A percentile compares a stretch with the other conserved stretches of the same genome.
Evolutionary conservation across 2,888 invertebrate genomes (phyloP).

Genomic region (Eupithecia inturbata): DNA sequence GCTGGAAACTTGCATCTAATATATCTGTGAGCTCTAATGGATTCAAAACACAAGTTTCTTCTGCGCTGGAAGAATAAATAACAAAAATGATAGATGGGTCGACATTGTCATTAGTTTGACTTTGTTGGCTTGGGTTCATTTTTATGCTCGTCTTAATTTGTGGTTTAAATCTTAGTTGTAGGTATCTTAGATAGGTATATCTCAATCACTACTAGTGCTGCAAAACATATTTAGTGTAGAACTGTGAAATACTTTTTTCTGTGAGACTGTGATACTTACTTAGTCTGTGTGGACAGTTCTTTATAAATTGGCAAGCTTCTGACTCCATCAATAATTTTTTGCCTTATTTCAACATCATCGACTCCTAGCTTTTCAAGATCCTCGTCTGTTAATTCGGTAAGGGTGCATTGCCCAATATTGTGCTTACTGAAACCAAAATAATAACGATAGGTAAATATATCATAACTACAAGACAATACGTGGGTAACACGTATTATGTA

Average conservation of each 20-base stretch:
- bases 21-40: conserved; percentile 67
- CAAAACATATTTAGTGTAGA: background rate
- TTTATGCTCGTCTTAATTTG: background rate
- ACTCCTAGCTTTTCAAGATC: conserved; percentile 74
- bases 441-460: background rate
- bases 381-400: conserved; percentile 72
- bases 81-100: background rate
- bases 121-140: background rate
- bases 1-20: conserved; percentile 73
- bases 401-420: conserved; percentile 74
- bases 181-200: background rate
- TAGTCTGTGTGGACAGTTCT: conserved; percentile 48
- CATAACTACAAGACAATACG: background rate
- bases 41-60: conserved; percentile 42
- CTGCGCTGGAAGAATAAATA: conserved; percentile 24
- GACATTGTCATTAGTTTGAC: background rate
- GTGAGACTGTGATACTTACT: background rate
- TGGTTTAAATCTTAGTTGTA: no score
- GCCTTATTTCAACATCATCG: conserved; percentile 65
- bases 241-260: background rate
- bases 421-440: conserved; percentile 57
- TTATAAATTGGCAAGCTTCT: conserved; percentile 73
- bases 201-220: background rate
- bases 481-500: background rate
- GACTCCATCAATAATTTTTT: conserved; percentile 66